Evolutionary conservation across 2,797 vertebrate species (phyloP), one percentile per base, ranked within the genome.

Genomic region (Centropyge bicolor): DNA sequence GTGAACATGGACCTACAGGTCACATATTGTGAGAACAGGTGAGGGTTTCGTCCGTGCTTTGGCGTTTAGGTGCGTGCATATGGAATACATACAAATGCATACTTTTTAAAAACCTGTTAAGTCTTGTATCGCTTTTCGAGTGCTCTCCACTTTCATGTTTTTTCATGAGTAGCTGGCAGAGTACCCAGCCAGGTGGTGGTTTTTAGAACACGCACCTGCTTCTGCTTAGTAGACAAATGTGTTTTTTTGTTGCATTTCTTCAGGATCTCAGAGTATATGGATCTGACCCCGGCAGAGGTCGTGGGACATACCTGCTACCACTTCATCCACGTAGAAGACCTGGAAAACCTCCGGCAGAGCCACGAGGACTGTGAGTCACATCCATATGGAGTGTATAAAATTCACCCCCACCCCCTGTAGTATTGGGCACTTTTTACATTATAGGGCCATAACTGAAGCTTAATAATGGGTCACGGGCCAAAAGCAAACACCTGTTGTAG

Each of bases 21-120:
- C 90, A 96, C 97, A 48, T 97, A 97, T 71, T 98, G 97, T 76
- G 97, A 98, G 93, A 98, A 97, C 96, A 97, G 97, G 97, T 97
- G 88, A 62, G 43, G 40, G 27, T 45, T 61, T 52, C 4, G 27
- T 31, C 27, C 27, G 27, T 31, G 27, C 27, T 45, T 52, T 38
- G 24, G 22, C 17, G 17, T 20, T 20, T 1, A 43, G 20, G 1
- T 1, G 19, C 45, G 3, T 22, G 17, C 16, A 10, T 19, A 17
- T 31, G 40, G 20, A 74, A 62, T 46, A 48, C 20, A 56, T 20
- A 54, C 31, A 49, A 66, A 56, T 20, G 54, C 62, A 27, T 31
- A 14, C 40, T 49, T 56, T 57, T 60, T 17, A 16, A n/a, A 16
- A 45, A 20, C 56, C 9, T 63, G 35, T 35, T 31, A 19, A 43